Base-by-base conservation (phyloP, 2,797 vertebrate species). In the Nyctalus aviator region DNA sequence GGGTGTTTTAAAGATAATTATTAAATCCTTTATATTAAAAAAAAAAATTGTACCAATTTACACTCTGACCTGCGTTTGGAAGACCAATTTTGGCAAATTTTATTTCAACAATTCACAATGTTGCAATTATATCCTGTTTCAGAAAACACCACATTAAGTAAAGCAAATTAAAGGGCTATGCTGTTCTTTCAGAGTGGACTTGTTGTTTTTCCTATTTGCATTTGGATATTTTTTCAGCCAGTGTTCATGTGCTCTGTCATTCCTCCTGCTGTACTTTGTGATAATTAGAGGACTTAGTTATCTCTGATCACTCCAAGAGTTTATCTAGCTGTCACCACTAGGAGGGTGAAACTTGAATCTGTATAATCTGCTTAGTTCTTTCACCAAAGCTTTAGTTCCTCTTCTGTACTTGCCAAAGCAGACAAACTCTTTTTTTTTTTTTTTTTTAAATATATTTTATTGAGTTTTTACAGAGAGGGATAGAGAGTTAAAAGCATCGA, bases 341-440 rank as follows among this genome's bases (percentile, higher is more conserved):
- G 71, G 30, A 23, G 69, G 32, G 30, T 91, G 89, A 62, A 83
- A 62, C 48, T 94, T 86, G 76, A 88, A 77, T 68, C 83, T 88
- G 30, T 44, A 37, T 62, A 15, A 88, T 88, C 50, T 44, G 32
- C 32, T 76, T 5, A 37, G 44, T 91, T 46, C 84, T 83, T 41
- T 94, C 48, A 91, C 41, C 44, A 72, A 35, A 81, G 37, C 35
- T 10, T 90, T 44, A 66, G 73, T 57, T 89, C 57, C 37, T 73
- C 72, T 78, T 92, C 50, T 71, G 6, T 48, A 57, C 41, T 85
- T 85, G 73, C 73, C 27, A 73, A 48, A 84, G 44, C 84, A 35
- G 59, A 30, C 44, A 44, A 44, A 44, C 44, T 44, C 41, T 44
- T 44, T 44, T 44, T 44, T 41, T 37, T 41, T 41, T 41, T 41